phyloP scores from a whole-genome alignment of 92 coral and sea anemone genomes.

The Zoanthus solanderi region DNA sequence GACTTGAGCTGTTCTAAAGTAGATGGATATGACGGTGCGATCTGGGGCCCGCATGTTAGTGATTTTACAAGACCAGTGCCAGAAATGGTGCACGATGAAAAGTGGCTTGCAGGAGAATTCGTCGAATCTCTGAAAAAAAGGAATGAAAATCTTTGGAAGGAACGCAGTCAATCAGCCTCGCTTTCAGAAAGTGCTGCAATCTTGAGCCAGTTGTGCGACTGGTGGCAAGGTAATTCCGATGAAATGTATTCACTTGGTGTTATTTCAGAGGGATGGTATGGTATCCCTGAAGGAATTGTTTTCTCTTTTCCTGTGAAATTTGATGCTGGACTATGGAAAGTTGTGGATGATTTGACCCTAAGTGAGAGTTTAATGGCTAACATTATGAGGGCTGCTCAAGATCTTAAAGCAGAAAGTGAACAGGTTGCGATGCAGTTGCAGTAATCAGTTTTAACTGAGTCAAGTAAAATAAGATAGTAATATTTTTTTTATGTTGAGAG shows the following conservation, averaged over 20 bases:
- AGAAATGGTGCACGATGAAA: conserved; percentile 97
- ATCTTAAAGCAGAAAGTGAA: conserved; percentile 70
- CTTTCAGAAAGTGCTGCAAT: conserved; percentile 84
- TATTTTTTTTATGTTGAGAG: too few species aligned
- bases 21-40: conserved; percentile 96
- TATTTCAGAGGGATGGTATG: conserved; percentile 92
- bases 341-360: conserved; percentile 76
- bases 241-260: conserved; percentile 92
- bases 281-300: conserved; percentile 84
- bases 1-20: conserved; percentile 88
- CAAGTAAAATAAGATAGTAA: too few species aligned
- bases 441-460: background rate
- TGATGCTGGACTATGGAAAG: conserved; percentile 79
- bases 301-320: conserved; percentile 94
- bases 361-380: conserved; percentile 68
- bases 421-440: conserved; percentile 29
- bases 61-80: conserved; percentile 90
- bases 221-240: conserved; percentile 79
- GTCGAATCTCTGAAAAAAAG: conserved; percentile 75
- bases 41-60: conserved; percentile 96
- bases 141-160: conserved; percentile 46
- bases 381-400: conserved; percentile 75
- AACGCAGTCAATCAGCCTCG: conserved; percentile 51
- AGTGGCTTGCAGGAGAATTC: conserved; percentile 90
- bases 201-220: conserved; percentile 73